Conservation (phyloP, 1,140 invertebrate genomes). For the Bombus sylvicola region DNA sequence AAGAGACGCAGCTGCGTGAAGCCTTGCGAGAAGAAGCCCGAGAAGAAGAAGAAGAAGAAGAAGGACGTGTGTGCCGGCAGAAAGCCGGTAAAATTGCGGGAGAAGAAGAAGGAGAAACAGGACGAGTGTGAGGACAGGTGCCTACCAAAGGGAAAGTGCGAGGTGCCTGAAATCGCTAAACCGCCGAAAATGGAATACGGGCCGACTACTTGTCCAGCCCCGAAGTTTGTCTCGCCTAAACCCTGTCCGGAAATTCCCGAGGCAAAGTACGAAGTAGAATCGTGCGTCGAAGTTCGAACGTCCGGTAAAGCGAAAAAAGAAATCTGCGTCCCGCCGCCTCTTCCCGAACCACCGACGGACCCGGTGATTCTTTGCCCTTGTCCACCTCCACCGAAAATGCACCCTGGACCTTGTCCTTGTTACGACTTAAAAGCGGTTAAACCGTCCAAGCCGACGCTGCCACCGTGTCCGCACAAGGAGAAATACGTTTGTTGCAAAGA, state of each 20-base stretch:
- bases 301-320: neutral
- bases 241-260: conserved; percentile 41
- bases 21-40: neutral
- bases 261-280: fast-evolving
- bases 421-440: neutral
- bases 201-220: conserved; percentile 36
- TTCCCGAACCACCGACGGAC: conserved; percentile 70
- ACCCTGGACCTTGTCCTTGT: conserved; percentile 71
- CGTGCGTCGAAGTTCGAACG: neutral
- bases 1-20: neutral
- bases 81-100: neutral
- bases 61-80: neutral
- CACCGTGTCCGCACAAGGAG: conserved; percentile 52
- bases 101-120: neutral
- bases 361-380: conserved; percentile 68
- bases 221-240: conserved; percentile 53
- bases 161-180: fast-evolving
- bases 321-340: conserved; percentile 43
- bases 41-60: neutral
- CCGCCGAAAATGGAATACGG: conserved; percentile 61
- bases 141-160: conserved; percentile 39
- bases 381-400: conserved; percentile 70
- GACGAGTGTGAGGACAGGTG: conserved; percentile 17
- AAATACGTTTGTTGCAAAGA: conserved; percentile 54
- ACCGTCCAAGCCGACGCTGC: neutral